A percentile compares a stretch with the other conserved stretches of the same genome.
Evolutionary conservation across 2,113 vertebrate species (phyloP).

Genomic region (Cephalopterus ornatus): DNA sequence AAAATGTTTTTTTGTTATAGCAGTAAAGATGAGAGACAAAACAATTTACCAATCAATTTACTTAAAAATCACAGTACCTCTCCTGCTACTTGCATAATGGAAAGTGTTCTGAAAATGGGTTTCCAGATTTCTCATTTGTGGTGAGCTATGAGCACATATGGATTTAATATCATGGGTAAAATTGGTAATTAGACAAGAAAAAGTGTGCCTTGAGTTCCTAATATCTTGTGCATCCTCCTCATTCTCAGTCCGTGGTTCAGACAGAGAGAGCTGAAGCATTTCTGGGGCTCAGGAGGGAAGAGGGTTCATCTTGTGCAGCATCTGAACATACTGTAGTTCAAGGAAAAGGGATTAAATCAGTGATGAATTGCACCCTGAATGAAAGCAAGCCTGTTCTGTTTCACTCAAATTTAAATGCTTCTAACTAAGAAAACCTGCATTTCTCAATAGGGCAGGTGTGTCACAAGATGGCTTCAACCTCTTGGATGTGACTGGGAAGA

Average conservation of each 20-base stretch:
- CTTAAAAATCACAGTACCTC: neutral
- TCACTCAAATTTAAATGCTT: neutral
- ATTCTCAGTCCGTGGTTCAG: neutral
- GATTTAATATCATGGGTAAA: neutral
- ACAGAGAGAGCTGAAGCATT: neutral
- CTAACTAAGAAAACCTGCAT: neutral
- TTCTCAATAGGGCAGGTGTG: neutral
- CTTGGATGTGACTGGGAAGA: neutral
- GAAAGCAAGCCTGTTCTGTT: neutral
- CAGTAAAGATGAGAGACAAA: neutral
- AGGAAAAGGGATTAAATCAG: neutral
- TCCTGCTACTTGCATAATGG: neutral
- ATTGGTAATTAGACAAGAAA: neutral
- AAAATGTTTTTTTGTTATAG: neutral
- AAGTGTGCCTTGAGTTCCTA: neutral
- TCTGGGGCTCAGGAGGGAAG: neutral
- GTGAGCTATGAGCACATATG: neutral
- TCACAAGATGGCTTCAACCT: neutral
- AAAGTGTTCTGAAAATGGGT: neutral
- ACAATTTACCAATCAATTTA: conserved; percentile 8
- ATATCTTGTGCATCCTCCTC: neutral
- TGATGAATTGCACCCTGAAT: neutral
- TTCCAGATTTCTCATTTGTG: conserved; percentile 17
- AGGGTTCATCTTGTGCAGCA: neutral
- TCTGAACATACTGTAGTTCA: neutral